A percentile compares a stretch with the other conserved stretches of the same genome.
Evolutionary conservation across 2,888 invertebrate species (phyloP).

Genomic region (Scaptomyza tumidula): DNA sequence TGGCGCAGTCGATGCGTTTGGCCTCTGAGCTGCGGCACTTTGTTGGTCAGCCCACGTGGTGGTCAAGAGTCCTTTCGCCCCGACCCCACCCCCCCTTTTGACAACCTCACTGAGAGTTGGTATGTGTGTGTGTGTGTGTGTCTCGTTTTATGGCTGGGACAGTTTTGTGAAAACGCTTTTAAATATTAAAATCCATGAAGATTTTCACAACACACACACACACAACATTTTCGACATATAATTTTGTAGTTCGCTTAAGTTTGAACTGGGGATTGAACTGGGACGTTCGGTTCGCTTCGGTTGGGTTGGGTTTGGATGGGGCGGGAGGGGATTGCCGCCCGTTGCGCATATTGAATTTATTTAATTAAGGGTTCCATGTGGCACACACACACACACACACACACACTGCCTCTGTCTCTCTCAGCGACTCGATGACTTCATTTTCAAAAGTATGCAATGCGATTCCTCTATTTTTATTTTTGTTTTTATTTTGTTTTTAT

Average conservation of each 20-base stretch:
- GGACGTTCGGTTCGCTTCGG: not conserved
- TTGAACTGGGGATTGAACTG: constrained; percentile 13
- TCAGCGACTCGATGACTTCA: constrained; percentile 80
- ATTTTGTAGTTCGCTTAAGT: constrained; percentile 63
- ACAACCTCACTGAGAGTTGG: not conserved
- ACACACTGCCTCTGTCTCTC: constrained; percentile 35
- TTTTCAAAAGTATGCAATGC: constrained; percentile 76
- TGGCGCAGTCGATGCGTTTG: constrained; percentile 71
- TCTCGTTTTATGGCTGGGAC: constrained; percentile 41
- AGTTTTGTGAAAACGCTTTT: constrained; percentile 80
- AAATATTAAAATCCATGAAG: constrained; percentile 84
- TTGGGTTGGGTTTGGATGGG: not conserved
- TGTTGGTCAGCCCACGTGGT: constrained; percentile 71
- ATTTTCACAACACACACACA: constrained; percentile 62
- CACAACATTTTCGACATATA: constrained; percentile 73
- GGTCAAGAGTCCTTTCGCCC: constrained; percentile 34
- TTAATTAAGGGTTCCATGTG: constrained; percentile 82
- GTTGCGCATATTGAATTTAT: constrained; percentile 84
- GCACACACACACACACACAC: constrained; percentile 45
- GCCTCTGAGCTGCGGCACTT: constrained; percentile 75
- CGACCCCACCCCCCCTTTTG: not conserved
- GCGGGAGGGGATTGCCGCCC: constrained; percentile 52
- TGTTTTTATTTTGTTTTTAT: not conserved
- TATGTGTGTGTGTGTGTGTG: not conserved
- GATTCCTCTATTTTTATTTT: constrained; percentile 31